These are phyloP conservation scores for Ochropleura plecta DNA, from an alignment of 2,888 invertebrate species.

Conservation along the genomic window DNA sequence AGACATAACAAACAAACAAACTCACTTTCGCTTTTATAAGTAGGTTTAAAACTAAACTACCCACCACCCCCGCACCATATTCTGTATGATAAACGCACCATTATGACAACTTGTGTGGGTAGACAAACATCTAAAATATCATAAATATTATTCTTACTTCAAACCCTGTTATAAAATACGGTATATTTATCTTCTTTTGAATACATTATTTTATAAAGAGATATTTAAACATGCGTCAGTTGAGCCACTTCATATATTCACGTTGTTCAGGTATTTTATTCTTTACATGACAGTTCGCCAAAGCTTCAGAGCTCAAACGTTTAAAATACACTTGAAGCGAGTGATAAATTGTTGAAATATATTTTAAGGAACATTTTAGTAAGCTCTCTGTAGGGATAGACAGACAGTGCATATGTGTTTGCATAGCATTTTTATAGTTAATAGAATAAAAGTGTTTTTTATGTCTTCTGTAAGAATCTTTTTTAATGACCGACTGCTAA, in stretches of 20 bases:
- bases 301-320: slow-evolving; percentile 34
- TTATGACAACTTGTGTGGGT: slow-evolving; percentile 22
- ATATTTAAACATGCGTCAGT: slow-evolving; percentile 40
- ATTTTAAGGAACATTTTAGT: slow-evolving; percentile 26
- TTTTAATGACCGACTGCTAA: too few relatives aligned
- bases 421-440: neutral
- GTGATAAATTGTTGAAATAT: slow-evolving; percentile 59
- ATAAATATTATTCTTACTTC: slow-evolving; percentile 33
- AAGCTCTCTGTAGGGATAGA: neutral
- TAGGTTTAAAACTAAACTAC: neutral
- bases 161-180: slow-evolving; percentile 28
- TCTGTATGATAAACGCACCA: slow-evolving; percentile 13
- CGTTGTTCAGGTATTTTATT: slow-evolving; percentile 51
- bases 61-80: neutral
- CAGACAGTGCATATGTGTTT: neutral
- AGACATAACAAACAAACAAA: too few relatives aligned
- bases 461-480: neutral
- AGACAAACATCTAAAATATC: slow-evolving; percentile 13
- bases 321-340: slow-evolving; percentile 54
- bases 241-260: slow-evolving; percentile 46
- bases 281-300: slow-evolving; percentile 49
- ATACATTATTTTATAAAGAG: slow-evolving; percentile 3
- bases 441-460: neutral
- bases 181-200: slow-evolving; percentile 39
- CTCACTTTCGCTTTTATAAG: too few relatives aligned